Conservation (phyloP, 2,113 vertebrate species). For the Pedetes capensis region DNA sequence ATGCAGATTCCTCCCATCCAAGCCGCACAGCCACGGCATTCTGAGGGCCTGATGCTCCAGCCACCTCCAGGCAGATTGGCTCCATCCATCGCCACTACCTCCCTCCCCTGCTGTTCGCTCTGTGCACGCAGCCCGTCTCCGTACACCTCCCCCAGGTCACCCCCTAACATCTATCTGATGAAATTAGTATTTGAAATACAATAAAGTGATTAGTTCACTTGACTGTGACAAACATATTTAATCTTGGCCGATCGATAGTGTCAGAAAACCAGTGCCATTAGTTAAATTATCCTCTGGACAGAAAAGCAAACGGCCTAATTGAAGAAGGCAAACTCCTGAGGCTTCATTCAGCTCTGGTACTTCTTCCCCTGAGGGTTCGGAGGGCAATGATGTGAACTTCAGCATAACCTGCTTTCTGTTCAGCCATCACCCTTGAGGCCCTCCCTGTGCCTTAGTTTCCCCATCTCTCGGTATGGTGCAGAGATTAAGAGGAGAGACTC, state of each 20-base stretch:
- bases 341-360: neutral
- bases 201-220: slow-evolving; percentile 80
- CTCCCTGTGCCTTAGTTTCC: slow-evolving; percentile 20
- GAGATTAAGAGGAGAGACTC: neutral
- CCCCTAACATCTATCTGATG: slow-evolving; percentile 66
- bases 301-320: slow-evolving; percentile 71
- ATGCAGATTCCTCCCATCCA: slow-evolving; percentile 30
- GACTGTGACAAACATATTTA: slow-evolving; percentile 80
- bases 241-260: slow-evolving; percentile 73
- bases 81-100: neutral
- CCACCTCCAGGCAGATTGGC: neutral
- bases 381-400: neutral
- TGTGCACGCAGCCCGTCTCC: neutral
- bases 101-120: accelerated
- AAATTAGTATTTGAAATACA: slow-evolving; percentile 79
- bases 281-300: slow-evolving; percentile 72
- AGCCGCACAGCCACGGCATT: neutral
- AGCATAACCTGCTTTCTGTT: neutral
- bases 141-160: neutral
- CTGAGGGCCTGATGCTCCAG: neutral
- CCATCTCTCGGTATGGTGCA: neutral
- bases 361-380: neutral
- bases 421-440: neutral
- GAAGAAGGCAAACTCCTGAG: slow-evolving; percentile 57
- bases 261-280: slow-evolving; percentile 75